A percentile compares a stretch with the other conserved stretches of the same genome.
Evolutionary conservation across 2,797 vertebrate species (phyloP).

Genomic region (Rhodeus uyekii): DNA sequence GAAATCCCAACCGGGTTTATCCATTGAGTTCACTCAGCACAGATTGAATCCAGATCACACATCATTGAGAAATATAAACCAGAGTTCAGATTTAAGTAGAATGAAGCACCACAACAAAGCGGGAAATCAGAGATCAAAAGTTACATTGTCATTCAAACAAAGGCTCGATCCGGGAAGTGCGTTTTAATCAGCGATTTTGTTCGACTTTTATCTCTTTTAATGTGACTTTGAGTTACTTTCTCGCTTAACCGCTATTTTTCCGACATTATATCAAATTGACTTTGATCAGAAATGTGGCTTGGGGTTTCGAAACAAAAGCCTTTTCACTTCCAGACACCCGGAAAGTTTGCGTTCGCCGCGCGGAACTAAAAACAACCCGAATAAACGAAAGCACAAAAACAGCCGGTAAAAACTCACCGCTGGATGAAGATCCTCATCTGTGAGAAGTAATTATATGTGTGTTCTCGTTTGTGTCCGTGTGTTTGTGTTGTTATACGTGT

Average conservation of each 20-base stretch:
- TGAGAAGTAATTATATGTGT: slow-evolving; percentile 1
- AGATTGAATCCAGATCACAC: background rate
- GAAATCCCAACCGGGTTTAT: background rate
- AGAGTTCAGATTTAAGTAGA: background rate
- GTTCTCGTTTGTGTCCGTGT: background rate
- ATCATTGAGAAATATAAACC: background rate
- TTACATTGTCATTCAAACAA: background rate
- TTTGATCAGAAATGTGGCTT: background rate
- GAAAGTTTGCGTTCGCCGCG: slow-evolving; percentile 2
- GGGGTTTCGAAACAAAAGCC: slow-evolving; percentile 21
- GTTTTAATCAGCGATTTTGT: background rate
- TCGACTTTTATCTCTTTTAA: background rate
- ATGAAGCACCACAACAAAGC: background rate
- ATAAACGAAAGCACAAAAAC: background rate
- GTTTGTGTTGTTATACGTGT: background rate
- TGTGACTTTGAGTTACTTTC: background rate
- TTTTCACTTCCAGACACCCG: slow-evolving; percentile 15
- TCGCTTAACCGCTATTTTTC: background rate
- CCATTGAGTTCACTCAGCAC: background rate
- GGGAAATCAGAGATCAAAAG: slow-evolving; percentile 22
- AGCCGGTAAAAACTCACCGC: background rate
- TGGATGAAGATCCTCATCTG: background rate
- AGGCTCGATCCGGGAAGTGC: slow-evolving; percentile 20
- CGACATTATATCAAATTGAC: background rate
- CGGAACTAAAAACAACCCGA: background rate